phyloP scores from a whole-genome alignment of 2,888 invertebrate species.

The Schrankia costaestrigalis region DNA sequence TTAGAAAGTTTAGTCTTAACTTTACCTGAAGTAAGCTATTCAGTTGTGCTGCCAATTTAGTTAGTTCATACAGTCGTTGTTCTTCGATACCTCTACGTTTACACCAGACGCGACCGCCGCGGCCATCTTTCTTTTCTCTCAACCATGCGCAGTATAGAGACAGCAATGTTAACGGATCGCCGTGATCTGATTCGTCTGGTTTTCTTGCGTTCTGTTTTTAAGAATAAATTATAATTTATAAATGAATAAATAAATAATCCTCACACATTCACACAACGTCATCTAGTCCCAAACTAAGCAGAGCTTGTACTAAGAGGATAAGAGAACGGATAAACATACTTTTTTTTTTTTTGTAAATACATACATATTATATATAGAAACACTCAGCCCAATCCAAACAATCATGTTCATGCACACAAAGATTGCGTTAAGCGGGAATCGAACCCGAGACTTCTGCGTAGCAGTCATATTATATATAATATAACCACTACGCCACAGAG shows the following conservation, averaged over 20 bases:
- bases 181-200: constrained; percentile 94
- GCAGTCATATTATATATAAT: too few species aligned
- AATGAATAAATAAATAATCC: neutral
- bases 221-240: neutral
- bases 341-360: too few species aligned
- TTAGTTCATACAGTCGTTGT: constrained; percentile 97
- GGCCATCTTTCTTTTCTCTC: constrained; percentile 83
- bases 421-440: too few species aligned
- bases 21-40: constrained; percentile 88
- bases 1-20: too few species aligned
- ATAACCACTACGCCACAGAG: too few species aligned
- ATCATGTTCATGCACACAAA: too few species aligned
- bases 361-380: too few species aligned
- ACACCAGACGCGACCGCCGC: constrained; percentile 88
- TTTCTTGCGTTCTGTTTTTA: constrained; percentile 83
- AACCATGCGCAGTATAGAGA: constrained; percentile 95
- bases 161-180: constrained; percentile 95
- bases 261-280: neutral
- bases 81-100: constrained; percentile 95
- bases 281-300: neutral
- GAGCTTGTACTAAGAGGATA: too few species aligned
- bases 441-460: too few species aligned
- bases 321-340: too few species aligned
- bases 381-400: too few species aligned
- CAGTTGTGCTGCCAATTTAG: constrained; percentile 94